Evolutionary conservation across 1,140 invertebrate genomes (phyloP).

Genomic region (Phenacoccus solenopsis): DNA sequence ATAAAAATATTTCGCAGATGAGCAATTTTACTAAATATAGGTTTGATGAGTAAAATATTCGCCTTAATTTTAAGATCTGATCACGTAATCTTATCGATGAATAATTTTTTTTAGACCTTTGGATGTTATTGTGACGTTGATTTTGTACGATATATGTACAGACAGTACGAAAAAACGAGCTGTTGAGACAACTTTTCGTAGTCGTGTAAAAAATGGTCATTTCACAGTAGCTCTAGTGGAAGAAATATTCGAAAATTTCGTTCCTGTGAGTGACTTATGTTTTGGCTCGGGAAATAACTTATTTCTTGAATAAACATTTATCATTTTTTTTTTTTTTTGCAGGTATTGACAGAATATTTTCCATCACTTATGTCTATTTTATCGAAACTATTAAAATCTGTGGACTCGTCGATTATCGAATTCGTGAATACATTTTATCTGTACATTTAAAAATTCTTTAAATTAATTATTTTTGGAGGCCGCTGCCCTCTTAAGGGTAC

Average conservation of each 20-base stretch:
- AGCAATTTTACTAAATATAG: slow-evolving; percentile 23
- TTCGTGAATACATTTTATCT: slow-evolving; percentile 24
- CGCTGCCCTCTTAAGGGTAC: too few relatives aligned
- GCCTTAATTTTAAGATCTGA: not conserved
- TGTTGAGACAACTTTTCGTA: slow-evolving; percentile 23
- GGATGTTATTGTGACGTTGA: slow-evolving; percentile 27
- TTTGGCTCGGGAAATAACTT: not conserved
- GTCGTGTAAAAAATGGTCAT: slow-evolving; percentile 22
- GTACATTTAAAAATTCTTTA: slow-evolving; percentile 23
- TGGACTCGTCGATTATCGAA: slow-evolving; percentile 25
- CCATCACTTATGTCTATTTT: slow-evolving; percentile 25
- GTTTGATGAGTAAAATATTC: slow-evolving; percentile 20
- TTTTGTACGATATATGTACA: slow-evolving; percentile 23
- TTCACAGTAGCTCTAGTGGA: slow-evolving; percentile 24
- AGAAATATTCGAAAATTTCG: slow-evolving; percentile 23
- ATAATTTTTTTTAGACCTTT: slow-evolving; percentile 26
- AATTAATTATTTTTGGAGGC: not conserved
- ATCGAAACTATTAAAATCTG: slow-evolving; percentile 24
- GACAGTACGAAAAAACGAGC: slow-evolving; percentile 23
- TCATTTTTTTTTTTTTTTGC: slow-evolving; percentile 15
- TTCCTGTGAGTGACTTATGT: slow-evolving; percentile 18
- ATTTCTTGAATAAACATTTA: not conserved
- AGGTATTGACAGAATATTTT: slow-evolving; percentile 27
- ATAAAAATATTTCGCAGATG: slow-evolving; percentile 27
- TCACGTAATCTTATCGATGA: too few relatives aligned